Evolutionary conservation across 1,140 invertebrate genomes (phyloP).

Genomic region (Eumaeus atala): DNA sequence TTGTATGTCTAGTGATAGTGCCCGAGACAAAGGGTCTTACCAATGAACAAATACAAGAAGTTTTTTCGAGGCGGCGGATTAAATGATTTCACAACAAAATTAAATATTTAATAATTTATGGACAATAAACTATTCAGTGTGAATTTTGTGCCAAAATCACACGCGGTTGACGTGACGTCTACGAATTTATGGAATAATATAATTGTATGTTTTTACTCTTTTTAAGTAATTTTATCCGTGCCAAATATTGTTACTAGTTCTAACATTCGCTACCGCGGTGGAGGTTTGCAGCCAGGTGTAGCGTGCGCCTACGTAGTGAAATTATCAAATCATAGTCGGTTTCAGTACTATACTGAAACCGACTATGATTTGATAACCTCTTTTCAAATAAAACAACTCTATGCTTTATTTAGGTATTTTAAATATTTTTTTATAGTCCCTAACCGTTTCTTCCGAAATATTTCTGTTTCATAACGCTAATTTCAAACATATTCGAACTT

Average conservation of each 20-base stretch:
- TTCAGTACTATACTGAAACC: no score
- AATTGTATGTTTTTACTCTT: not conserved
- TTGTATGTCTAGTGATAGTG: constrained; percentile 76
- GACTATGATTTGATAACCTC: no score
- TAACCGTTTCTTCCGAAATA: no score
- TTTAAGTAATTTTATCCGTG: not conserved
- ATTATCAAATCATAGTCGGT: no score
- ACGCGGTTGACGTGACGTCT: not conserved
- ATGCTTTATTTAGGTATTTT: no score
- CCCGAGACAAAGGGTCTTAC: constrained; percentile 84
- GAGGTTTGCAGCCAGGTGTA: no score
- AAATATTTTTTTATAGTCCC: no score
- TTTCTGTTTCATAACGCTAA: no score
- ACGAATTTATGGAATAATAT: not conserved
- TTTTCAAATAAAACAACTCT: no score
- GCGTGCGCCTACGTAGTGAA: no score
- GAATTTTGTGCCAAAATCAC: not conserved
- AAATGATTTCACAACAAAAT: constrained; percentile 6
- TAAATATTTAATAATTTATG: not conserved
- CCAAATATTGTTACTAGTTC: constrained; percentile 4
- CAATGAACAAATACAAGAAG: constrained; percentile 78
- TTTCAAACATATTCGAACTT: no score
- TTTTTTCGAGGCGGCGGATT: constrained; percentile 22
- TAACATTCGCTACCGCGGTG: no score
- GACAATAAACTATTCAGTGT: not conserved